A percentile compares a stretch with the other conserved stretches of the same genome.
These are phyloP conservation scores for Adrianichthys oophorus DNA, from an alignment of 2,797 vertebrate genomes.

Conservation along the genomic window DNA sequence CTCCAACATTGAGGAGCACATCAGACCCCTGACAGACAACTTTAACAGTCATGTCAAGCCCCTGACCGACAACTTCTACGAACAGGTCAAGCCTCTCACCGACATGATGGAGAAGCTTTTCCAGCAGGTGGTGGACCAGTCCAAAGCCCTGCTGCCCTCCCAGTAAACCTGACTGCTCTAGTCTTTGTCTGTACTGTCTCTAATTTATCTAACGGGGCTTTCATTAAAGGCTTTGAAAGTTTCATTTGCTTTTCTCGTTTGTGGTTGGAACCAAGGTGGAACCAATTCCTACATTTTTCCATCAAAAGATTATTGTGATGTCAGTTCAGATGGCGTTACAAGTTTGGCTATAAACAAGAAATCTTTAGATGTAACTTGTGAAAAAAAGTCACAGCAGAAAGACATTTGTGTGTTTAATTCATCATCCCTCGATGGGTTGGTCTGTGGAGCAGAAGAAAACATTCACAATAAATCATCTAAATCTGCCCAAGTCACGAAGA, in stretches of 20 bases:
- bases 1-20: conserved; percentile 44
- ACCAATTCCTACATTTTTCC: too few relatives aligned
- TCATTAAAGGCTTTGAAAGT: conserved; percentile 8
- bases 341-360: too few relatives aligned
- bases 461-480: too few relatives aligned
- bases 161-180: conserved; percentile 39
- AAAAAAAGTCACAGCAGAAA: background rate
- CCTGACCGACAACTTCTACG: conserved; percentile 47
- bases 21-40: conserved; percentile 54
- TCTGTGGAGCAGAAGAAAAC: too few relatives aligned
- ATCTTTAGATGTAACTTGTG: background rate
- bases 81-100: conserved; percentile 54
- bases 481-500: too few relatives aligned
- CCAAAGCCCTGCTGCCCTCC: conserved; percentile 60
- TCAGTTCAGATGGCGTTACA: too few relatives aligned
- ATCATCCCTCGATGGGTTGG: background rate
- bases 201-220: conserved; percentile 45
- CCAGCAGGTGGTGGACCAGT: conserved; percentile 60
- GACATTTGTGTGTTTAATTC: conserved; percentile 5
- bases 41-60: conserved; percentile 47
- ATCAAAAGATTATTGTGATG: too few relatives aligned
- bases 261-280: too few relatives aligned
- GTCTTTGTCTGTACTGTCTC: conserved; percentile 9
- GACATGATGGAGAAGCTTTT: conserved; percentile 54
- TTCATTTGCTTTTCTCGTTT: too few relatives aligned